Evolutionary conservation across 2,797 vertebrate species (phyloP), one percentile per base, ranked within the genome.

Genomic region (Spondyliosoma cantharus): DNA sequence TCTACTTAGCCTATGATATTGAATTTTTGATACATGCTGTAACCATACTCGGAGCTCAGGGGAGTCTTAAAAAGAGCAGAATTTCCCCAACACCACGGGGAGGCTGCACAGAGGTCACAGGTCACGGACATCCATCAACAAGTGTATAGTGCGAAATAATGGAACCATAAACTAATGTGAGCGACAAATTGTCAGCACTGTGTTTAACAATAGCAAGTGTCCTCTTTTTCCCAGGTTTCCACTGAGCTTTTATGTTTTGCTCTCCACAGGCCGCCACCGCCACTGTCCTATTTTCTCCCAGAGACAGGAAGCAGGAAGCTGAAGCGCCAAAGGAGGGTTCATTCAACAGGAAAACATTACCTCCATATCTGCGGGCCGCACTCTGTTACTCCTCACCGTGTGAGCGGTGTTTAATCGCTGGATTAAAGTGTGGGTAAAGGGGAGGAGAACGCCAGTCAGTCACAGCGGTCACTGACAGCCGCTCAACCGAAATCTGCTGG

Each of bases 281-380:
- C 52, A 46, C 74, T 45, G 75, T 84, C 73, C 82, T 71, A 66
- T 87, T 87, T 86, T 80, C 76, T 74, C 76, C 76, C 57, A 70
- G 7, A 75, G 77, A 77, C 81, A 90, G 88, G 87, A 93, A 92
- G 73, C 77, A 63, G 87, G 88, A 87, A 76, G 75, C 52, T 49
- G 74, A 69, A 74, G 68, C 61, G 59, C 59, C 59, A 24, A 37
- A 53, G 1, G 52, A 78, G 49, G 69, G 75, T 75, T 71, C 19
- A 80, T 80, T 84, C 80, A 78, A 81, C 85, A 87, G 90, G 90
- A 90, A 92, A 92, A 84, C 77, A 64, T 81, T 75, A 74, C 52
- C 78, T 54, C 54, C 56, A 16, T 87, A 77, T 81, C 71, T 73
- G 70, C 71, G 60, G 29, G 59, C 56, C 0, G 19, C 77, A 82